These are phyloP conservation scores for Micronycteris hirsuta DNA, from an alignment of 2,113 vertebrate genomes.

Conservation along the genomic window DNA sequence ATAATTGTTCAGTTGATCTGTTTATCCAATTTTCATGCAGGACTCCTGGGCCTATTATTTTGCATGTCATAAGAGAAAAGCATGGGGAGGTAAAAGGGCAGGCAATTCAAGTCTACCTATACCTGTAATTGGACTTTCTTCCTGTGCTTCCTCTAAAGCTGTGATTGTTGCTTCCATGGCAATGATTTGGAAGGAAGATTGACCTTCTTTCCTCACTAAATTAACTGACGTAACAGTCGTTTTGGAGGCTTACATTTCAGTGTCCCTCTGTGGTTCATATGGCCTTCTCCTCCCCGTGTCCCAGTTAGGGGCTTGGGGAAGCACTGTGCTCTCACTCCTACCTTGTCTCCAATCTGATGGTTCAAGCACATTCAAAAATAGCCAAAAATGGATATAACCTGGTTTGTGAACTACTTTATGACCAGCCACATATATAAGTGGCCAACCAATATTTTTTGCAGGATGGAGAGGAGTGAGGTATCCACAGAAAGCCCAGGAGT, in stretches of 20 bases:
- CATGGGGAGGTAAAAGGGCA: neutral
- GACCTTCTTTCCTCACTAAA: neutral
- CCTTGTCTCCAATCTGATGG: neutral
- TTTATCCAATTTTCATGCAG: neutral
- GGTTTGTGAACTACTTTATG: neutral
- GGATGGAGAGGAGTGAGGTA: neutral
- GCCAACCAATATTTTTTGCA: neutral
- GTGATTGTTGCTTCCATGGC: neutral
- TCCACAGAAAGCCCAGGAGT: neutral
- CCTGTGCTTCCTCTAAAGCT: neutral
- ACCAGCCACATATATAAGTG: neutral
- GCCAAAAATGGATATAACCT: neutral
- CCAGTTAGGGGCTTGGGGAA: neutral
- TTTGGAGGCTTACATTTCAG: neutral
- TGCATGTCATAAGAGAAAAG: neutral
- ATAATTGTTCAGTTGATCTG: neutral
- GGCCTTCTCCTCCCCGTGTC: neutral
- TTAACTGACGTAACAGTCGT: neutral
- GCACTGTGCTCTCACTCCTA: neutral
- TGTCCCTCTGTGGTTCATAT: neutral
- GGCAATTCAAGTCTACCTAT: neutral
- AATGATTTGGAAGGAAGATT: neutral
- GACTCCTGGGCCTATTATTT: neutral
- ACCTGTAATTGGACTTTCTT: neutral
- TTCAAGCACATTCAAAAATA: conserved; percentile 28